These are phyloP conservation scores for Drosophila mulleri DNA, from an alignment of 2,888 invertebrate species.

Conservation along the genomic window DNA sequence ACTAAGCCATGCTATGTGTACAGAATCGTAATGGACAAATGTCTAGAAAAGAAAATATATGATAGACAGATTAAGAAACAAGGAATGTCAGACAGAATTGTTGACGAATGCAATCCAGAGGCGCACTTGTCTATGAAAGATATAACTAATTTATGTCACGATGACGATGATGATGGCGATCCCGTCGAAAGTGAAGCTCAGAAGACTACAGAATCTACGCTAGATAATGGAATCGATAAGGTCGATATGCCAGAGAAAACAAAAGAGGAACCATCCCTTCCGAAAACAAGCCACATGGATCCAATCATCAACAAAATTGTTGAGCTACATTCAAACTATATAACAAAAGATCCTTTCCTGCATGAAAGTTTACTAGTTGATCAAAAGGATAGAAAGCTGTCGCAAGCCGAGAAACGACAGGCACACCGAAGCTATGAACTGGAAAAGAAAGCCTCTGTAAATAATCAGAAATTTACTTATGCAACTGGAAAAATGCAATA, in stretches of 20 bases:
- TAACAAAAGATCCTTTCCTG: constrained; percentile 95
- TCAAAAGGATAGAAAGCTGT: constrained; percentile 96
- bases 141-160: constrained; percentile 94
- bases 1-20: constrained; percentile 97
- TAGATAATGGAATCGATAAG: constrained; percentile 14
- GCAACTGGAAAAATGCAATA: constrained; percentile 86
- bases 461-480: constrained; percentile 86
- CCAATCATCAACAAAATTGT: constrained; percentile 91
- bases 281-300: constrained; percentile 88
- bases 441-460: constrained; percentile 93
- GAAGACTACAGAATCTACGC: constrained; percentile 31
- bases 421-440: constrained; percentile 96
- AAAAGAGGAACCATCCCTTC: constrained; percentile 38
- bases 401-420: constrained; percentile 95
- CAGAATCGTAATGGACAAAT: constrained; percentile 98
- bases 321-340: constrained; percentile 87
- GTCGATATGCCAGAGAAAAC: constrained; percentile 10
- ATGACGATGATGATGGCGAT: constrained; percentile 95
- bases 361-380: constrained; percentile 98
- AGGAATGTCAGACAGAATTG: constrained; percentile 98
- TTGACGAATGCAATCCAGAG: constrained; percentile 99
- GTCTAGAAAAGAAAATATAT: constrained; percentile 98
- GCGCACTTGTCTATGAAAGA: constrained; percentile 96
- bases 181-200: constrained; percentile 84
- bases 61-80: constrained; percentile 99